phyloP scores from a whole-genome alignment of 2,888 invertebrate species.

The Oscheius onirici region DNA sequence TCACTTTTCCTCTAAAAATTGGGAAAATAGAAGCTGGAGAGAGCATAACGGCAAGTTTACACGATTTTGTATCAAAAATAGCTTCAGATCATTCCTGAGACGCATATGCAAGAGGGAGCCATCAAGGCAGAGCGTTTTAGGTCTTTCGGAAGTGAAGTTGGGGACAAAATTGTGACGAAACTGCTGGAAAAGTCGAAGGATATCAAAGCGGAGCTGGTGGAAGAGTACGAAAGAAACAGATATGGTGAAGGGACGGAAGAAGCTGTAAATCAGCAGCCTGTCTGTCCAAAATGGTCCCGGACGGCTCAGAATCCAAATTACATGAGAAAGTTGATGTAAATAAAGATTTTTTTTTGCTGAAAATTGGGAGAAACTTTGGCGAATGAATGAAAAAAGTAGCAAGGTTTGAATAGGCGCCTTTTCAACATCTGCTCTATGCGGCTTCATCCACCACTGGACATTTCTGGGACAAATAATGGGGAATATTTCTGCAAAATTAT shows the following conservation, averaged over 20 bases:
- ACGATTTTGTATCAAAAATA: too few species aligned
- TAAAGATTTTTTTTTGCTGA: too few species aligned
- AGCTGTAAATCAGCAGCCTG: neutral
- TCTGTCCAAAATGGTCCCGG: conserved; percentile 9
- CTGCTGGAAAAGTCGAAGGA: neutral
- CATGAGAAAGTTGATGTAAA: conserved; percentile 12
- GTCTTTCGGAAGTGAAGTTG: conserved; percentile 7
- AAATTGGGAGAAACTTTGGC: too few species aligned
- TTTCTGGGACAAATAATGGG: too few species aligned
- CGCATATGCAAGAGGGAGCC: neutral
- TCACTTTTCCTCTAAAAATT: too few species aligned
- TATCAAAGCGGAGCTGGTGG: neutral
- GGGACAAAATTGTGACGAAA: conserved; percentile 1
- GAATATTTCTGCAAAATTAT: too few species aligned
- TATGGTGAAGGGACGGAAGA: neutral
- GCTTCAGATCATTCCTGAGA: conserved; percentile 11
- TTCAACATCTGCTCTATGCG: too few species aligned
- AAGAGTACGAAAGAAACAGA: conserved; percentile 4
- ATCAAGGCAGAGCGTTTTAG: neutral
- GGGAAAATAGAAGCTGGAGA: too few species aligned
- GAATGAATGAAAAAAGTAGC: too few species aligned
- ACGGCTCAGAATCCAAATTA: conserved; percentile 16
- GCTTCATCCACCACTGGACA: too few species aligned
- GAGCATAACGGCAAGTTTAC: too few species aligned
- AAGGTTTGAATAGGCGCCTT: too few species aligned